These are phyloP conservation scores for Asbolus verrucosus DNA, from an alignment of 1,140 invertebrate genomes.

Conservation along the genomic window DNA sequence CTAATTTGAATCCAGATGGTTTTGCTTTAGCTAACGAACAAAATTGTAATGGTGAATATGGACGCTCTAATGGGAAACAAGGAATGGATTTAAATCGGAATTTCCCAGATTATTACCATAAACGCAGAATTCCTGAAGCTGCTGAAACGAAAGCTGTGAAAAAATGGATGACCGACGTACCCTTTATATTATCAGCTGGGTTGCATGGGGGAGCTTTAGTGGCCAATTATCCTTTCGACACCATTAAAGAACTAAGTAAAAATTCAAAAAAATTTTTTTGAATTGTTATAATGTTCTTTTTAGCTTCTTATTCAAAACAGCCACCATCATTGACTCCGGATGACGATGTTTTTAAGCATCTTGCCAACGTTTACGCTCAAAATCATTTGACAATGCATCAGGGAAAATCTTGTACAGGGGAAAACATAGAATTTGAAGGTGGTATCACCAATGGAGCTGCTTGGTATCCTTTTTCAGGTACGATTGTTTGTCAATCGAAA, in stretches of 20 bases:
- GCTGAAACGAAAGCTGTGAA: slow-evolving; percentile 66
- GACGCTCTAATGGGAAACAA: slow-evolving; percentile 60
- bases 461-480: slow-evolving; percentile 7
- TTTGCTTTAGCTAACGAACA: slow-evolving; percentile 65
- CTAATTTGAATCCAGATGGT: slow-evolving; percentile 70
- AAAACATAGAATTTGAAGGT: slow-evolving; percentile 42
- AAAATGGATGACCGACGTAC: slow-evolving; percentile 65
- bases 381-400: slow-evolving; percentile 68
- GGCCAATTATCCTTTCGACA: slow-evolving; percentile 70
- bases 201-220: slow-evolving; percentile 72
- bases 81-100: slow-evolving; percentile 65
- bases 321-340: slow-evolving; percentile 71
- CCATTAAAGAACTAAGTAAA: slow-evolving; percentile 50
- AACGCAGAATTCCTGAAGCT: slow-evolving; percentile 56
- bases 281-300: background rate
- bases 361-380: slow-evolving; percentile 73
- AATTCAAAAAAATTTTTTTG: background rate
- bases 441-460: slow-evolving; percentile 70
- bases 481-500: slow-evolving; percentile 10
- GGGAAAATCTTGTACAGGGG: slow-evolving; percentile 42
- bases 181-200: slow-evolving; percentile 70
- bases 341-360: slow-evolving; percentile 74
- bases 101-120: slow-evolving; percentile 66
- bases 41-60: slow-evolving; percentile 64
- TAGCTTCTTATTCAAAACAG: slow-evolving; percentile 26